Conservation (phyloP, 2,888 invertebrate species). For the Drosophila conformis region DNA sequence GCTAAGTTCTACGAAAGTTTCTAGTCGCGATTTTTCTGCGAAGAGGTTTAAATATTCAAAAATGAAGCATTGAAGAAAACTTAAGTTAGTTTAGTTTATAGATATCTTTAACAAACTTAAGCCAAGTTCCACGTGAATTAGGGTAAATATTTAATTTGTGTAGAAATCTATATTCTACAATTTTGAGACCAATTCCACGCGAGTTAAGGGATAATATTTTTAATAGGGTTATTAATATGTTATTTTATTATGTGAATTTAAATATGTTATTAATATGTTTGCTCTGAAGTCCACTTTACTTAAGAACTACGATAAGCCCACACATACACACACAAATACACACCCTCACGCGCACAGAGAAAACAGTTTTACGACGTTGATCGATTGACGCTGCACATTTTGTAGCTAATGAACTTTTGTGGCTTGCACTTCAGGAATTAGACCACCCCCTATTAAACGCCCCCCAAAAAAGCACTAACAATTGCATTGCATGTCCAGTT, state of each 20-base stretch:
- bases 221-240: not conserved
- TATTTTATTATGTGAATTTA: too few relatives aligned
- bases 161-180: not conserved
- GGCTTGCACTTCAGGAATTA: slow-evolving; percentile 47
- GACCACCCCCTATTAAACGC: slow-evolving; percentile 9
- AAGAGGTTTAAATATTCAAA: not conserved
- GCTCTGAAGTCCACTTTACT: slow-evolving; percentile 14
- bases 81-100: not conserved
- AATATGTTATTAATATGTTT: not conserved
- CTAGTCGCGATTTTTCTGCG: not conserved
- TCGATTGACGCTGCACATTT: slow-evolving; percentile 60
- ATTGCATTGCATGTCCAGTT: slow-evolving; percentile 53
- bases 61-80: too few relatives aligned
- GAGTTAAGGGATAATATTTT: slow-evolving; percentile 1
- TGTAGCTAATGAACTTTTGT: slow-evolving; percentile 59
- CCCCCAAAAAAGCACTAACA: not conserved
- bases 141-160: not conserved
- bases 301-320: not conserved
- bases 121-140: not conserved
- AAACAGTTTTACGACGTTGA: slow-evolving; percentile 50
- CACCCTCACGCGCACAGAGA: slow-evolving; percentile 10
- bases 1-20: not conserved
- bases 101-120: not conserved
- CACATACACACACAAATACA: slow-evolving; percentile 3
- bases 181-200: not conserved